Evolutionary conservation across 92 coral and sea anemone species (phyloP).

Genomic region (Heteractis magnifica): DNA sequence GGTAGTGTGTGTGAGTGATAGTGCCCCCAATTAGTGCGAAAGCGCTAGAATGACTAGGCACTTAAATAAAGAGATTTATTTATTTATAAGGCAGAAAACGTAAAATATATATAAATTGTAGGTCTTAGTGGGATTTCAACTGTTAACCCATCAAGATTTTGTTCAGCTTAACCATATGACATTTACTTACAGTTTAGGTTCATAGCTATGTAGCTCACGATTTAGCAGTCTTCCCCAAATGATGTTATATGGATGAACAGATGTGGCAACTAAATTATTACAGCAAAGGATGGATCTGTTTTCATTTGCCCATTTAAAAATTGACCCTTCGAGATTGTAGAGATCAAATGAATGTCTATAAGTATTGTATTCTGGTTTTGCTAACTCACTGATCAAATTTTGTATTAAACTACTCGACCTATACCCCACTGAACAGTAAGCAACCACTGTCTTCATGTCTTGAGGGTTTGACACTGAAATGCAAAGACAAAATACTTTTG

Average conservation of each 20-base stretch:
- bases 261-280: constrained; percentile 33
- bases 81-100: no score
- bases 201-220: constrained; percentile 54
- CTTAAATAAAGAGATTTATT: no score
- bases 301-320: constrained; percentile 98
- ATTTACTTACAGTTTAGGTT: constrained; percentile 22
- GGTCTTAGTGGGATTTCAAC: no score
- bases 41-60: no score
- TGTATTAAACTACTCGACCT: constrained; percentile 77
- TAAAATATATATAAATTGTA: no score
- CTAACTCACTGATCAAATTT: constrained; percentile 51
- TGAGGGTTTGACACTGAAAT: constrained; percentile 38
- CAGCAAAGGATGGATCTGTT: constrained; percentile 60
- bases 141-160: no score
- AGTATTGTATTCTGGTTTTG: constrained; percentile 43
- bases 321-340: constrained; percentile 89
- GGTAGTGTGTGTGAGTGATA: no score
- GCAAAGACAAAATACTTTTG: not conserved
- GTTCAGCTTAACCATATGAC: not conserved
- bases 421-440: constrained; percentile 93
- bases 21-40: no score
- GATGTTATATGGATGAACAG: constrained; percentile 80
- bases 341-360: constrained; percentile 47
- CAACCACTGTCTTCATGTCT: constrained; percentile 58
- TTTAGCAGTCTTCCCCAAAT: constrained; percentile 84